phyloP scores from a whole-genome alignment of 2,797 vertebrate species.

The Margarornis squamiger region DNA sequence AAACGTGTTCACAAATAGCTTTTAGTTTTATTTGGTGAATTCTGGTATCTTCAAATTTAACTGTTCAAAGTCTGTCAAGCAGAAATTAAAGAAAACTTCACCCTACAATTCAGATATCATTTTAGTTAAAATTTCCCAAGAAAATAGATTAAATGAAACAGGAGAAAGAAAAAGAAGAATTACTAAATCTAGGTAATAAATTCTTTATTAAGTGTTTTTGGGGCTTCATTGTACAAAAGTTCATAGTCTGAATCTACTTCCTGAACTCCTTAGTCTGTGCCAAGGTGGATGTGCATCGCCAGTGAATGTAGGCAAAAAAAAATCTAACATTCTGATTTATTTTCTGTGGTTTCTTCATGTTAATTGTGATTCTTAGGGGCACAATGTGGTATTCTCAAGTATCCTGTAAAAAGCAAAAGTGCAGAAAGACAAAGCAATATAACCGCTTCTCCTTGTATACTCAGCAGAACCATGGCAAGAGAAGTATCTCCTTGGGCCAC shows the following conservation, averaged over 20 bases:
- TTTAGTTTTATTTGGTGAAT: neutral
- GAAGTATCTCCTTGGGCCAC: neutral
- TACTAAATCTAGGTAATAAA: neutral
- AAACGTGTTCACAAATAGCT: neutral
- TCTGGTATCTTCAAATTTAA: neutral
- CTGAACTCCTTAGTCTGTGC: neutral
- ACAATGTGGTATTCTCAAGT: neutral
- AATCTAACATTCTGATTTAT: neutral
- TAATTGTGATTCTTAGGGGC: neutral
- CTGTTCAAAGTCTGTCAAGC: neutral
- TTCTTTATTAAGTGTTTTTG: neutral
- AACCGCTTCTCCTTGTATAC: neutral
- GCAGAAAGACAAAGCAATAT: neutral
- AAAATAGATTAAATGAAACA: neutral
- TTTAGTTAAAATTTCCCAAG: neutral
- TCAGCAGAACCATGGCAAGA: neutral
- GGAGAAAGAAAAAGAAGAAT: neutral
- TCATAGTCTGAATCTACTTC: neutral
- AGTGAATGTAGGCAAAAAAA: neutral
- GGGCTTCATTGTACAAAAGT: neutral
- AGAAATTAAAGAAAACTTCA: accelerated
- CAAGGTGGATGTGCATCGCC: neutral
- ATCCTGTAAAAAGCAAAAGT: neutral
- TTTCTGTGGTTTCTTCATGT: neutral
- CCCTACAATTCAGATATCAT: neutral